Base-by-base conservation (phyloP, 2,113 vertebrate species). In the Melanotaenia duboulayi region DNA sequence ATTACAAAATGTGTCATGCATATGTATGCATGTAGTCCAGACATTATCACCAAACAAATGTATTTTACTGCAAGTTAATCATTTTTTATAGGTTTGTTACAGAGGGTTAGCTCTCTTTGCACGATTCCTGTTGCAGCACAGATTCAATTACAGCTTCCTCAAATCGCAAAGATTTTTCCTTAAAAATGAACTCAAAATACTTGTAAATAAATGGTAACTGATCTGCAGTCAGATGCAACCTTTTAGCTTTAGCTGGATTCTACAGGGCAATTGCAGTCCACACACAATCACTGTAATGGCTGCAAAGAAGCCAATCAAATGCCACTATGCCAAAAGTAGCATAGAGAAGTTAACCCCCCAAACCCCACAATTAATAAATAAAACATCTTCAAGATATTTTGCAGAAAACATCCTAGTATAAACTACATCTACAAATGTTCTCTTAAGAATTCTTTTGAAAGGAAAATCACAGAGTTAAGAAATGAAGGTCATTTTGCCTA, bases 1-100 rank as follows among this genome's bases (percentile, higher is more conserved):
- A 64, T 66, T 68, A 64, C 16, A 52, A 7, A 12, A 52, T 60
- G 51, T 58, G 14, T 23, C 7, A 42, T 7, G 46, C 22, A 14
- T 35, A 35, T 35, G 4, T 35, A 35, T 35, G 4, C 32, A 35
- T 35, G 32, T 35, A 35, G 8, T 35, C 8, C 32, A 7, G 32
- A 35, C 32, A 35, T 35, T 35, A 35, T 35, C 3, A 28, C 28
- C 28, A 4, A 28, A 35, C 4, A 35, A 5, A 35, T 35, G 4
- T 35, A n/a, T 35, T 35, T 35, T 35, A 35, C 8, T 35, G 5
- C 32, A 35, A 9, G 17, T 35, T 28, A 28, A 28, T 19, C 19
- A 11, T 56, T 12, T n/a, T 39, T 20, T 39, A n/a, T 20, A 58
- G n/a, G 28, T 28, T 28, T 28, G 28, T 28, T 28, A 28, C 3